Evolutionary conservation across 2,888 invertebrate species (phyloP).

Genomic region (Zaprionus bogoriensis): DNA sequence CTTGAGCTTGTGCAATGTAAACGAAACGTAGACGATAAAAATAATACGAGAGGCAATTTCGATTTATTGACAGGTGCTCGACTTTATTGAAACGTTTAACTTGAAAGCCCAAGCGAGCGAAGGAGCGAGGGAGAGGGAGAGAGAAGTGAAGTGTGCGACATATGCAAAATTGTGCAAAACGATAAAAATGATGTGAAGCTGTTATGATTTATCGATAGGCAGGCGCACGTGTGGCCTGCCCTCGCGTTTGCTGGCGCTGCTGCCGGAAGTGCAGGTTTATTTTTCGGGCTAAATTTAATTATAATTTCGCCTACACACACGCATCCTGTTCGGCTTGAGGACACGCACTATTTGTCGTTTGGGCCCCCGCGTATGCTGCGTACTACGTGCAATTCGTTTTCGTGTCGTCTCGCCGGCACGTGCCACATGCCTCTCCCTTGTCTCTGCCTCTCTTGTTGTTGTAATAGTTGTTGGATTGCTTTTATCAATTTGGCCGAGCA

Average conservation of each 20-base stretch:
- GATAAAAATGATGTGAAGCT: constrained; percentile 69
- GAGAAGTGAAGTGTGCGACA: constrained; percentile 21
- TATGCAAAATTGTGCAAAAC: constrained; percentile 72
- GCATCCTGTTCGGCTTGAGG: constrained; percentile 34
- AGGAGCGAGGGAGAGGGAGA: neutral
- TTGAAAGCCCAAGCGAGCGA: constrained; percentile 47
- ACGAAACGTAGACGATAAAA: constrained; percentile 73
- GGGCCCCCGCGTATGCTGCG: neutral
- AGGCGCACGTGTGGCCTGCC: constrained; percentile 8
- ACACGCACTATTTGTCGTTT: constrained; percentile 62
- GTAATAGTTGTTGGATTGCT: constrained; percentile 42
- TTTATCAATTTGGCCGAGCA: constrained; percentile 58
- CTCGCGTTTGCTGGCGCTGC: constrained; percentile 12
- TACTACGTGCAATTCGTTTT: constrained; percentile 51
- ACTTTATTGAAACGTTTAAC: constrained; percentile 78
- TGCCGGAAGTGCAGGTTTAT: constrained; percentile 41
- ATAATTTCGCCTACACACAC: constrained; percentile 33
- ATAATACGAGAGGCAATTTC: constrained; percentile 78
- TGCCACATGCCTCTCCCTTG: constrained; percentile 42
- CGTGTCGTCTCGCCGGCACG: constrained; percentile 44
- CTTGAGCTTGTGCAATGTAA: constrained; percentile 66
- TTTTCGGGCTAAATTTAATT: constrained; percentile 59
- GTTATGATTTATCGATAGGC: constrained; percentile 61
- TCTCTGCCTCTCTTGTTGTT: neutral
- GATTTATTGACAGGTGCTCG: constrained; percentile 79